phyloP scores from a whole-genome alignment of 2,113 vertebrate species.

The Onychorhynchus coronatus region DNA sequence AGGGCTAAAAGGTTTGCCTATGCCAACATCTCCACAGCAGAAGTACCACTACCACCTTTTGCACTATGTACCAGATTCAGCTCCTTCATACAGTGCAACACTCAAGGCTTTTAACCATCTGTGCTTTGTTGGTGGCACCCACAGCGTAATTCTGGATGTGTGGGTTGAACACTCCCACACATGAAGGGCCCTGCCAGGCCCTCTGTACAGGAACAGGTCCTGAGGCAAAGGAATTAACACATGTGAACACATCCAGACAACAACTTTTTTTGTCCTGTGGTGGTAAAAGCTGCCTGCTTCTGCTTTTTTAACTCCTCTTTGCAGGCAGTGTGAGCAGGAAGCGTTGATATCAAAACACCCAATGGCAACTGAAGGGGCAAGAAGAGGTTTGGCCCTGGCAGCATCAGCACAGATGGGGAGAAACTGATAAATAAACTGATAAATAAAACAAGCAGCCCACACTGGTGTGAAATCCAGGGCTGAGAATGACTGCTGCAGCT shows the following conservation, averaged over 20 bases:
- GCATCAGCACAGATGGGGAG: not conserved
- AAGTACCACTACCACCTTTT: not conserved
- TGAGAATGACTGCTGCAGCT: not conserved
- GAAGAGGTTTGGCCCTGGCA: not conserved
- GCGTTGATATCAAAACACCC: not conserved
- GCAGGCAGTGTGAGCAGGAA: not conserved
- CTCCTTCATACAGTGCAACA: not conserved
- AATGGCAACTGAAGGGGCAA: fast-evolving
- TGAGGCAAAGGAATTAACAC: not conserved
- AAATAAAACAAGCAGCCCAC: not conserved
- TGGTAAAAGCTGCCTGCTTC: not conserved
- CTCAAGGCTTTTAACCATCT: not conserved
- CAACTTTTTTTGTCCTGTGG: not conserved
- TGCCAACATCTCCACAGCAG: not conserved
- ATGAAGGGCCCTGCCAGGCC: not conserved
- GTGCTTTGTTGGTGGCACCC: not conserved
- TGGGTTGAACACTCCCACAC: not conserved
- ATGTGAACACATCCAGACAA: not conserved
- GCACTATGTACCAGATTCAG: not conserved
- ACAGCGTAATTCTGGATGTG: not conserved
- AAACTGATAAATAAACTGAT: not conserved
- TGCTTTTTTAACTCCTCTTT: not conserved
- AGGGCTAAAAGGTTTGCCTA: not conserved
- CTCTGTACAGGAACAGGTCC: not conserved
- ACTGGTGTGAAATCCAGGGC: not conserved